Base-by-base conservation (phyloP, 1,140 invertebrate species). In the Chlorops oryzae region DNA sequence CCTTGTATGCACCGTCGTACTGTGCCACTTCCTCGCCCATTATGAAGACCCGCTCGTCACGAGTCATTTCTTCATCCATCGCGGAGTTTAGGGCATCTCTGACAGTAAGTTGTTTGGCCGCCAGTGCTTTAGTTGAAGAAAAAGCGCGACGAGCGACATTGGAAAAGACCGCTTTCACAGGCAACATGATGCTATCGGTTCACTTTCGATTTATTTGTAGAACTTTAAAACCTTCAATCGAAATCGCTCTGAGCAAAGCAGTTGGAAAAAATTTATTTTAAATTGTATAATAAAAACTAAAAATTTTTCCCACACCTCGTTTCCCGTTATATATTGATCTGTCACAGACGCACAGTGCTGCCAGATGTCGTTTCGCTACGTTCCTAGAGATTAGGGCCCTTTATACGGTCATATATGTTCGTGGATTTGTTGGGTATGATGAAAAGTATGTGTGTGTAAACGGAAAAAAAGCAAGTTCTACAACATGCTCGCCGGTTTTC, bases 1-100 rank as follows among this genome's bases (percentile, higher is more conserved):
- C 86, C 86, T 98, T 99, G 62, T 98, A 99, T 20, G 96, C 95
- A 50, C 96, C 96, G 71, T 99, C 96, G 64, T 98, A 99, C 73
- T 89, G 81, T n/a, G 95, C 96, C 1, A 99, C 96, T 78, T 99
- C 96, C 75, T 98, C 96, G 27, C 96, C 96, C 35, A 99, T 61
- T 17, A 99, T 63, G 73, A 98, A 96, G 0, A 99, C 96, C 49
- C 81, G 82, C 24, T 97, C 91, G 73, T 99, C 96, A 51, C 86
- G 80, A 65, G 88, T 86, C 81, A 99, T 88, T 78, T 99, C 96
- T 73, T 99, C 96, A 72, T 98, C 95, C 63, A 99, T 78, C 0
- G 96, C 97, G 25, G 86, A 79, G 76, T 98, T 99, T 9, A 99
- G 73, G 13, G 96, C 96, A 87, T 99, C 96, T 68, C 96, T 78